Base-by-base conservation (phyloP, 2,888 invertebrate species). In the Leptopilina myrica region DNA sequence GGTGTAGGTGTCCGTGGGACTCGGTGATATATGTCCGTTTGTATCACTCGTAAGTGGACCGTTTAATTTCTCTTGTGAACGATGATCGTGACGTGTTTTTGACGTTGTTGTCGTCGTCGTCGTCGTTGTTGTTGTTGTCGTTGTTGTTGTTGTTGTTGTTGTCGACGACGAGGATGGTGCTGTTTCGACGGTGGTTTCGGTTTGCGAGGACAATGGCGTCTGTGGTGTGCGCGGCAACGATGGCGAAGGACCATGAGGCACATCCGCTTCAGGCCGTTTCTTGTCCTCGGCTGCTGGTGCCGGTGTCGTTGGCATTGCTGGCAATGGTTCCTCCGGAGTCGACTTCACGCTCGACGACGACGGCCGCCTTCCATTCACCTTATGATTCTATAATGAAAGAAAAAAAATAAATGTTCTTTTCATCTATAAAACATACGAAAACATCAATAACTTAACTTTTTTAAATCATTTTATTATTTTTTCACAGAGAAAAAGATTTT, bases 291-390 rank as follows among this genome's bases (percentile, higher is more conserved):
- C 83, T 26, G 90, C 90, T n/a, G 92, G 90, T 2, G 91, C 90
- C 8, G 89, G 89, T 11, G 91, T 90, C 82, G 90, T 89, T 56
- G 90, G 89, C 49, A 92, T 90, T 49, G 92, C 92, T n/a, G 92
- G 89, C 15, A 87, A 79, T 43, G 90, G 89, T 80, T 92, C 92
- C 78, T 92, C 92, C 9, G 92, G 90, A 43, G 92, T 92, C 5
- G 92, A 90, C 67, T 90, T 91, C 3, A 90, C 87, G 56, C 89
- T 91, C 59, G 92, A 91, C 0, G 92, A 91, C 0, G 92, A 91
- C 84, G 87, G 93, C 90, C 88, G 92, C 89, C 89, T 90, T 46
- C 94, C 94, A 88, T 94, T 94, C 64, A 93, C 87, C 86, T 93
- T 93, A 93, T 94, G 91, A 81, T 85, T 88, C 91, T 91, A 82